Percentiles rank a stretch among this genome's conserved stretches.
phyloP scores from a whole-genome alignment of 2,113 vertebrate genomes.

The Pleuronectes platessa region DNA sequence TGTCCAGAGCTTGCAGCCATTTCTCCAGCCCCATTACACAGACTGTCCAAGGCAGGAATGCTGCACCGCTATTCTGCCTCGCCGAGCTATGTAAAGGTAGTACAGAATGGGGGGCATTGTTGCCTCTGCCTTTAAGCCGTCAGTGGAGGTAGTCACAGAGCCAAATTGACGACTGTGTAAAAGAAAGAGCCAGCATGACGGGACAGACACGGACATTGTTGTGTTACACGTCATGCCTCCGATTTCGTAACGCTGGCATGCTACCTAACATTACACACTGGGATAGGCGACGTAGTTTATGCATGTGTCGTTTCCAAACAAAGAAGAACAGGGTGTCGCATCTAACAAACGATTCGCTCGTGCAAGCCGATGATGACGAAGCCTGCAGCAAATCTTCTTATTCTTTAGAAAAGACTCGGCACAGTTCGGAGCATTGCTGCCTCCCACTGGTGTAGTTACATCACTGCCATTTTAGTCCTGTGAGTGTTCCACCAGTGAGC shows the following conservation, averaged over 20 bases:
- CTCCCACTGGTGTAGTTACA: neutral
- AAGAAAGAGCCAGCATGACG: neutral
- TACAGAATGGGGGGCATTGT: neutral
- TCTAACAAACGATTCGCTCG: neutral
- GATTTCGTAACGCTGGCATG: neutral
- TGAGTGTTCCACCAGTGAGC: neutral
- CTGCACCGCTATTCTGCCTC: neutral
- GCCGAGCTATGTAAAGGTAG: neutral
- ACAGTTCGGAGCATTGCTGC: neutral
- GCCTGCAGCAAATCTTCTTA: neutral
- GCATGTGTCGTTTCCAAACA: neutral
- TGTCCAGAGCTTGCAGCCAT: neutral
- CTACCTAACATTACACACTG: neutral
- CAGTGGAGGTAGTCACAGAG: constrained; percentile 1
- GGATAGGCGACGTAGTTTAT: neutral
- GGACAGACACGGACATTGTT: too few relatives aligned
- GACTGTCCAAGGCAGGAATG: neutral
- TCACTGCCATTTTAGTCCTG: neutral
- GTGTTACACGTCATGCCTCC: too few relatives aligned
- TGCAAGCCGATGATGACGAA: neutral
- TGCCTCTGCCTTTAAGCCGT: neutral
- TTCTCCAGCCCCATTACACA: neutral
- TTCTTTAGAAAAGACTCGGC: neutral
- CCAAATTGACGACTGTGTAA: neutral
- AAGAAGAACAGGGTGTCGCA: neutral